These are phyloP conservation scores for Sebastes diploproa DNA, from an alignment of 2,797 vertebrate genomes.

Conservation along the genomic window DNA sequence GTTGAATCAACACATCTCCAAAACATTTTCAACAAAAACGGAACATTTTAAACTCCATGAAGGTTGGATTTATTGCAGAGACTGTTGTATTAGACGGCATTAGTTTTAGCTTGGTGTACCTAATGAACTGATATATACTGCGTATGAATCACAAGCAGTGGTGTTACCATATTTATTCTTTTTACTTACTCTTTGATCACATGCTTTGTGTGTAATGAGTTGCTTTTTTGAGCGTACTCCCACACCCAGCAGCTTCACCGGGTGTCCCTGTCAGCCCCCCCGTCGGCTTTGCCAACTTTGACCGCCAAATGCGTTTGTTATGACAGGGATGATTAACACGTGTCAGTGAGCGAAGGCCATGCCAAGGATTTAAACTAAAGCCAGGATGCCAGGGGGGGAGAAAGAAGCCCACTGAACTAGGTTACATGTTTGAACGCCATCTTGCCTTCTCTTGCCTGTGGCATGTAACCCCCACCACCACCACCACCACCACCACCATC, in stretches of 20 bases:
- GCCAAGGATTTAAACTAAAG: conserved; percentile 33
- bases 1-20: neutral
- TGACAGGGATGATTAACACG: conserved; percentile 56
- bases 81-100: neutral
- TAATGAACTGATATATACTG: neutral
- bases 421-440: conserved; percentile 31
- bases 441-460: neutral
- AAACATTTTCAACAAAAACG: too few relatives aligned
- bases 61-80: neutral
- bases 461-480: neutral
- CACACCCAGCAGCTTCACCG: neutral
- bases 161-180: neutral
- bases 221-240: conserved; percentile 5
- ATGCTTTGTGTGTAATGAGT: conserved; percentile 1
- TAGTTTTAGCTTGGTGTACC: neutral
- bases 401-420: conserved; percentile 9
- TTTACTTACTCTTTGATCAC: neutral
- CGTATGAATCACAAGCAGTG: neutral
- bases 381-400: neutral
- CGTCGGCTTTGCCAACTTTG: conserved; percentile 10
- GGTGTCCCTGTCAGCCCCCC: conserved; percentile 5
- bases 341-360: conserved; percentile 31
- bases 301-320: conserved; percentile 48
- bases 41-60: neutral
- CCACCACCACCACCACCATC: too few relatives aligned